A percentile compares a stretch with the other conserved stretches of the same genome.
Evolutionary conservation across 2,113 vertebrate species (phyloP).

Genomic region (Forbesichthys papilliferus): DNA sequence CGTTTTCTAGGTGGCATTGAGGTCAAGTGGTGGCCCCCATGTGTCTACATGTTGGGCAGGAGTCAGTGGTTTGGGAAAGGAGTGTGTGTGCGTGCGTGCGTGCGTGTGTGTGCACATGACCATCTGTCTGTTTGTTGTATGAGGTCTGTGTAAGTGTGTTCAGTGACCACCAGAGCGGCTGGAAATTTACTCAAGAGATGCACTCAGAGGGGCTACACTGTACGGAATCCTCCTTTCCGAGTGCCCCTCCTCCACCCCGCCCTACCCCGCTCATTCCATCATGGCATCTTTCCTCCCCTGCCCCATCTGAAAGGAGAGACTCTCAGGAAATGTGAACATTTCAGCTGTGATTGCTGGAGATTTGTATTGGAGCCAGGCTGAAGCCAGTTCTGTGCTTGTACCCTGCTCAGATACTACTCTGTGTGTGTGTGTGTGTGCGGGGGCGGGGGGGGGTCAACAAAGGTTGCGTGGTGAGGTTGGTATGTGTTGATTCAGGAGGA

Average conservation of each 20-base stretch:
- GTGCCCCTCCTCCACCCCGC: not conserved
- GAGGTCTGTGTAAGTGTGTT: conserved; percentile 52
- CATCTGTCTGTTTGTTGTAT: not conserved
- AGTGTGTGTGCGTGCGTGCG: conserved; percentile 41
- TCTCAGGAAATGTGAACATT: conserved; percentile 66
- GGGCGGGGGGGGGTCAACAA: conserved; percentile 16
- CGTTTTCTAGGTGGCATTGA: conserved; percentile 1
- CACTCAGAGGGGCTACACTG: conserved; percentile 46
- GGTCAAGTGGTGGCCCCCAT: conserved; percentile 19
- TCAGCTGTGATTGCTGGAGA: conserved; percentile 67
- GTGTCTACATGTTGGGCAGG: conserved; percentile 43
- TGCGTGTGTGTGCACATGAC: conserved; percentile 32
- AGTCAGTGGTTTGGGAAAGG: conserved; percentile 12
- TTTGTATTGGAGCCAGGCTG: conserved; percentile 60
- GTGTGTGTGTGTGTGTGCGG: conserved; percentile 6
- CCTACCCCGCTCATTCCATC: not conserved
- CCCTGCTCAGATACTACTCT: conserved; percentile 43
- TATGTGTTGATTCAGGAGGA: conserved; percentile 33
- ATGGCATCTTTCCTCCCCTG: conserved; percentile 36
- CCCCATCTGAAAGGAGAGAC: conserved; percentile 49
- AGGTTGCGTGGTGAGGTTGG: conserved; percentile 28
- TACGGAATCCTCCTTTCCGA: conserved; percentile 20
- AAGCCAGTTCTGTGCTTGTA: conserved; percentile 53
- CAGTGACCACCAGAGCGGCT: conserved; percentile 72
- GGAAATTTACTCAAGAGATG: conserved; percentile 79